Conservation (phyloP, 2,888 invertebrate species). For the Aphidius colemani region DNA sequence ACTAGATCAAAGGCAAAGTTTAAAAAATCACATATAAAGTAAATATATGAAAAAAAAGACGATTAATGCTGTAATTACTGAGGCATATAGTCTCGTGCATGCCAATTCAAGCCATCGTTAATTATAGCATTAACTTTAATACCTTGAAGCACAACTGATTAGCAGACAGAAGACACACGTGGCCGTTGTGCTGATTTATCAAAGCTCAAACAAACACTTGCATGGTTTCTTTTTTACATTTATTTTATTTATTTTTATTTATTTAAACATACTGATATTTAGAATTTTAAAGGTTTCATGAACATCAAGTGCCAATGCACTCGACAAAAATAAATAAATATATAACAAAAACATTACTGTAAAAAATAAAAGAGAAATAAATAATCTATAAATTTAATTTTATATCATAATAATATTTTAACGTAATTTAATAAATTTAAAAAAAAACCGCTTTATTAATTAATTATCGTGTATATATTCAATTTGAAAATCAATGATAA, state of each 20-base stretch:
- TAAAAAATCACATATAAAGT: too few species aligned
- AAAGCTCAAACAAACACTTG: neutral
- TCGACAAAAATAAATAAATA: too few species aligned
- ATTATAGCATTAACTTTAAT: conserved; percentile 21
- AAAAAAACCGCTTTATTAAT: too few species aligned
- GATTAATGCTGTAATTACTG: conserved; percentile 19
- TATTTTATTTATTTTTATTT: neutral
- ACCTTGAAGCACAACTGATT: conserved; percentile 11
- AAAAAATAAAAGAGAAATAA: too few species aligned
- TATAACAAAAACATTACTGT: too few species aligned
- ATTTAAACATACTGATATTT: neutral
- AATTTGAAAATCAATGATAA: too few species aligned
- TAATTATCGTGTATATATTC: too few species aligned
- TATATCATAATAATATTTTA: too few species aligned
- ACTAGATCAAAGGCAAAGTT: too few species aligned
- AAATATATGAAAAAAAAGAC: neutral
- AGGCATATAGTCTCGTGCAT: conserved; percentile 7
- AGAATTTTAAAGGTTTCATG: neutral
- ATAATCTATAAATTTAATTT: too few species aligned
- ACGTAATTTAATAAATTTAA: too few species aligned
- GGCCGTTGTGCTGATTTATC: neutral
- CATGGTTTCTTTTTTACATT: conserved; percentile 9
- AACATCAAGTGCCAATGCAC: too few species aligned
- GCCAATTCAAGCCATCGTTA: conserved; percentile 10
- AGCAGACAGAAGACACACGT: conserved; percentile 10